Percentiles rank a stretch among this genome's conserved stretches.
phyloP scores from a whole-genome alignment of 2,888 invertebrate species.

The Doris montereyensis region DNA sequence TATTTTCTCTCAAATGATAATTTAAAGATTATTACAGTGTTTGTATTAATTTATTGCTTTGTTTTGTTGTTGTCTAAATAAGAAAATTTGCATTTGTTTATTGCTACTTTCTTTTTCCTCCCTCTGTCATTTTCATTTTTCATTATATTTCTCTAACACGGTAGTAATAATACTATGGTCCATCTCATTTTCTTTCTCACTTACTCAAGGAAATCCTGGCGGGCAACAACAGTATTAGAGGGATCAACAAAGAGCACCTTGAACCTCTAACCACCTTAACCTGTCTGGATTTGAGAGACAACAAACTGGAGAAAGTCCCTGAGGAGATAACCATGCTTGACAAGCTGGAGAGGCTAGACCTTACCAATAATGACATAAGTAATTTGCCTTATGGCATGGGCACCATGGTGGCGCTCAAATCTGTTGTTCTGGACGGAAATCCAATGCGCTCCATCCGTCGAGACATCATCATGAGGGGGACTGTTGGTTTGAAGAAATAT shows the following conservation, averaged over 20 bases:
- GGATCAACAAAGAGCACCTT: constrained; percentile 78
- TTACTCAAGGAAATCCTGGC: constrained; percentile 86
- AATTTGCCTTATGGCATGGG: constrained; percentile 80
- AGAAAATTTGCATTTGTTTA: no score
- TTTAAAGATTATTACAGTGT: no score
- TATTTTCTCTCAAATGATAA: no score
- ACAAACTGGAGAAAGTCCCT: constrained; percentile 84
- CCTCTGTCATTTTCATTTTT: no score
- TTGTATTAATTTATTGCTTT: no score
- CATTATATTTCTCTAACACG: no score
- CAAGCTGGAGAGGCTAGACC: constrained; percentile 85
- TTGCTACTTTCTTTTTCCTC: no score
- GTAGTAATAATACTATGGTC: no score
- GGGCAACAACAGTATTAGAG: constrained; percentile 86
- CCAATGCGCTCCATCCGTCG: constrained; percentile 85
- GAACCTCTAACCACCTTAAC: constrained; percentile 61
- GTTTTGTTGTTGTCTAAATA: no score
- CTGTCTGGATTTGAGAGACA: constrained; percentile 84
- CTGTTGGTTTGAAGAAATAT: constrained; percentile 84
- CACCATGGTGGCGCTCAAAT: constrained; percentile 84
- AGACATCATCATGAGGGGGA: constrained; percentile 89
- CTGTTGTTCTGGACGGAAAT: constrained; percentile 89
- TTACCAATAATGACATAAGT: constrained; percentile 84
- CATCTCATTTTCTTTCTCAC: no score
- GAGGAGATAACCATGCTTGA: constrained; percentile 84